phyloP scores from a whole-genome alignment of 2,113 vertebrate genomes.

The Xiphophorus hellerii region DNA sequence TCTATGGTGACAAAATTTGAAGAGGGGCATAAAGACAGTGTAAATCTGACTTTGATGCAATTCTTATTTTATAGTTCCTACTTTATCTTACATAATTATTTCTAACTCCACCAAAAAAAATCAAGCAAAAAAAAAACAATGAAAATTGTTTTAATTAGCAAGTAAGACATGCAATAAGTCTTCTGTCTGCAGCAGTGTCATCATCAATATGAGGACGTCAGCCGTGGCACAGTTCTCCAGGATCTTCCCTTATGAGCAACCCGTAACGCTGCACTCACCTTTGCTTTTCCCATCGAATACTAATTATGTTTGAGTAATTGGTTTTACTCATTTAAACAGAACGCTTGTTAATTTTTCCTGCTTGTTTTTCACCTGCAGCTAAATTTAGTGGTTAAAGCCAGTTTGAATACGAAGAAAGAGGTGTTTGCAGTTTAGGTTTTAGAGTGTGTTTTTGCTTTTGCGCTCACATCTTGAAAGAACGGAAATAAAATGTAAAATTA shows the following conservation, averaged over 20 bases:
- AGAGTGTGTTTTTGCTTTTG: slow-evolving; percentile 50
- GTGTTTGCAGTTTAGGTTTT: slow-evolving; percentile 59
- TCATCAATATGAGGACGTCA: not conserved
- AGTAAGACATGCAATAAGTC: not conserved
- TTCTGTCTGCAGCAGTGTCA: not conserved
- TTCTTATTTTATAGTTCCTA: not conserved
- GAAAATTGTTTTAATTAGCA: not conserved
- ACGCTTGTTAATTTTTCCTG: slow-evolving; percentile 52
- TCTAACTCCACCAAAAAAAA: not conserved
- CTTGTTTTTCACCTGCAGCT: slow-evolving; percentile 60
- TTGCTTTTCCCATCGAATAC: slow-evolving; percentile 55
- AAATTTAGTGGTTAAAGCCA: slow-evolving; percentile 64
- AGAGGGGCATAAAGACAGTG: not conserved
- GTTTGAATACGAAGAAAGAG: slow-evolving; percentile 51
- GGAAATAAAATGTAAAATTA: slow-evolving; percentile 59
- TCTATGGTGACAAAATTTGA: not conserved
- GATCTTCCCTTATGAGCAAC: not conserved
- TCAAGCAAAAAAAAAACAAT: too few relatives aligned
- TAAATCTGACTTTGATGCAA: not conserved
- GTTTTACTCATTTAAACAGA: slow-evolving; percentile 60
- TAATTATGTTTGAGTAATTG: slow-evolving; percentile 70
- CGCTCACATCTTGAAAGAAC: slow-evolving; percentile 63
- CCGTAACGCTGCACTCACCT: slow-evolving; percentile 11
- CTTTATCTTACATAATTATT: not conserved
- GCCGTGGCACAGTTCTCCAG: not conserved